phyloP scores from a whole-genome alignment of 2,888 invertebrate genomes.

The Meghimatium bilineatum region DNA sequence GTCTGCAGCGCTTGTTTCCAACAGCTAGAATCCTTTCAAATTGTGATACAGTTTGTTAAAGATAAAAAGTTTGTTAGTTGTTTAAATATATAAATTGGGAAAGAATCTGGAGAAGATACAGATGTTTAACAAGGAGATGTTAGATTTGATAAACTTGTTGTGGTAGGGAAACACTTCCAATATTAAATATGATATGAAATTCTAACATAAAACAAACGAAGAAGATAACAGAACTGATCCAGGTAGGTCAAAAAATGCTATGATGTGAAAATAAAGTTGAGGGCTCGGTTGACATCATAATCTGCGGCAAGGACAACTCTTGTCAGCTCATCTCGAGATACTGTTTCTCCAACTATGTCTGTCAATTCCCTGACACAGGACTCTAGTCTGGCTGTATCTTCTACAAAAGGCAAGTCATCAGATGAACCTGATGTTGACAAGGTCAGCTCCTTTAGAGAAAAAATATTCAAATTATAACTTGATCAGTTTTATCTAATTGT shows the following conservation, averaged over 20 bases:
- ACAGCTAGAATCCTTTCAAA: no score
- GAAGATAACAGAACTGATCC: not conserved
- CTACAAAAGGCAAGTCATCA: slow-evolving; percentile 71
- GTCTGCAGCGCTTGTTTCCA: no score
- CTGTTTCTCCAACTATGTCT: slow-evolving; percentile 80
- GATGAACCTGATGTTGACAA: slow-evolving; percentile 71
- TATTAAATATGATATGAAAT: slow-evolving; percentile 5
- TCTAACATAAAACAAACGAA: not conserved
- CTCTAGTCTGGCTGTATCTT: slow-evolving; percentile 77
- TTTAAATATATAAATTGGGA: no score
- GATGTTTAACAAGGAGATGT: no score
- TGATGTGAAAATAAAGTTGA: slow-evolving; percentile 80
- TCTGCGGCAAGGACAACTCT: slow-evolving; percentile 81
- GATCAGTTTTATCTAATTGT: not conserved
- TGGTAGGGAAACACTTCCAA: not conserved
- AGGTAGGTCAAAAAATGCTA: slow-evolving; percentile 43
- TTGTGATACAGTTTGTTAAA: no score
- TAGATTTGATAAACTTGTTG: no score
- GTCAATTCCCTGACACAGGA: slow-evolving; percentile 79
- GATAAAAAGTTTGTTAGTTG: no score
- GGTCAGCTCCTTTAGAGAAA: slow-evolving; percentile 40
- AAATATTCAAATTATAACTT: not conserved
- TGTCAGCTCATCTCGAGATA: slow-evolving; percentile 79
- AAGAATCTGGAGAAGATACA: no score
- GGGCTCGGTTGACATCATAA: slow-evolving; percentile 81